Conservation (phyloP, 2,888 invertebrate species). For the Agrochola circellaris region DNA sequence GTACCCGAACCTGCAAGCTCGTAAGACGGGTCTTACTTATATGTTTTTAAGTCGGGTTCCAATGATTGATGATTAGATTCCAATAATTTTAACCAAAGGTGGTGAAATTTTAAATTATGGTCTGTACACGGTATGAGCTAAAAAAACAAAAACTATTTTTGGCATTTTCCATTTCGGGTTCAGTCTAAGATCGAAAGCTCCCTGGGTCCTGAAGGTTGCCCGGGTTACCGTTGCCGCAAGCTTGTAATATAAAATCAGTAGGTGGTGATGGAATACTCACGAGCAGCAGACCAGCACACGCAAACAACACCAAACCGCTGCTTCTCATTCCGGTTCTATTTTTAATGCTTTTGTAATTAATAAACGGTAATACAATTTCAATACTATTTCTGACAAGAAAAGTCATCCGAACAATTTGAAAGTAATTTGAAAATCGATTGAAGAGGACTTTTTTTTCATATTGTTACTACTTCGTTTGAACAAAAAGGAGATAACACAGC, state of each 20-base stretch:
- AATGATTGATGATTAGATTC: neutral
- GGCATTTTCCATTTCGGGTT: neutral
- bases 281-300: conserved; percentile 84
- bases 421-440: conserved; percentile 65
- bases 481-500: conserved; percentile 33
- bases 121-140: neutral
- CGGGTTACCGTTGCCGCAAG: neutral
- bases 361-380: conserved; percentile 57
- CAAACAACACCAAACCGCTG: conserved; percentile 82
- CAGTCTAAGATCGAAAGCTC: neutral
- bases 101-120: neutral
- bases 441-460: conserved; percentile 22
- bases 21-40: neutral
- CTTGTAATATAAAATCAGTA: neutral
- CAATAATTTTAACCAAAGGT: neutral
- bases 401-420: conserved; percentile 66
- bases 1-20: too few relatives aligned
- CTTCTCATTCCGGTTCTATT: conserved; percentile 77
- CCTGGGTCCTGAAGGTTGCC: neutral
- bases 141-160: too few relatives aligned
- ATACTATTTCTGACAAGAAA: conserved; percentile 59
- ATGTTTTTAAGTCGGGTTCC: neutral
- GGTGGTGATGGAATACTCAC: conserved; percentile 71
- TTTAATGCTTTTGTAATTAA: conserved; percentile 65
- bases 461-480: neutral